Base-by-base conservation (phyloP, 2,888 invertebrate genomes). In the Mayetiola destructor region DNA sequence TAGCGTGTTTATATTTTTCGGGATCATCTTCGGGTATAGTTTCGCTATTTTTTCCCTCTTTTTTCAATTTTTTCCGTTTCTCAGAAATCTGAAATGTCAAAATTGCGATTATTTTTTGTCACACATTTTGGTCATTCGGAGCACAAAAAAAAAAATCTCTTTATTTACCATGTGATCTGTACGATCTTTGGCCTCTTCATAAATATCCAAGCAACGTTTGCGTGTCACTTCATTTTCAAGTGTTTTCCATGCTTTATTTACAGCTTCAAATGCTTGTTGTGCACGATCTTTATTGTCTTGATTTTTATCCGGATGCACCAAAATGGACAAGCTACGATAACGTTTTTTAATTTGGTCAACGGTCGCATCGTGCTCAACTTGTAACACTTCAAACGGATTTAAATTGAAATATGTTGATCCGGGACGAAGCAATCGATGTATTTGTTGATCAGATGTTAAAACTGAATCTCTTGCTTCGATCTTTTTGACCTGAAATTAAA, bases 231-330 rank as follows among this genome's bases (percentile, higher is more conserved):
- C 96, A 75, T 88, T 89, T 73, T 99, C 96, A 65, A 99, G 73
- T 2, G 86, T 90, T 75, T 94, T 94, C 85, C 91, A 97, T 1
- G 96, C 88, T 69, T 89, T 85, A 70, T 94, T 94, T 55, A 97
- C 83, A 67, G 94, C 88, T 75, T 91, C 91, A 70, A 91, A 91
- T 48, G 89, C 88, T 68, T 85, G 82, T 70, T 99, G 94, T 2
- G 99, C 93, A 69, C 94, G 79, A 59, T 97, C 97, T 29, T 82
- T 76, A 71, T 99, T 93, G 75, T 97, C 92, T 75, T 87, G 80
- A 76, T 99, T 99, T 76, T 99, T 99, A 71, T 99, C 99, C 21
- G 99, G 99, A 83, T 99, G 99, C 35, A 99, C 95, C 66, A 99
- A 78, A 71, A 99, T 92, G 18, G 99, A 97, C 66, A 97, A 79